Evolutionary conservation across 2,888 invertebrate species (phyloP).

Genomic region (Amphipyra berbera): DNA sequence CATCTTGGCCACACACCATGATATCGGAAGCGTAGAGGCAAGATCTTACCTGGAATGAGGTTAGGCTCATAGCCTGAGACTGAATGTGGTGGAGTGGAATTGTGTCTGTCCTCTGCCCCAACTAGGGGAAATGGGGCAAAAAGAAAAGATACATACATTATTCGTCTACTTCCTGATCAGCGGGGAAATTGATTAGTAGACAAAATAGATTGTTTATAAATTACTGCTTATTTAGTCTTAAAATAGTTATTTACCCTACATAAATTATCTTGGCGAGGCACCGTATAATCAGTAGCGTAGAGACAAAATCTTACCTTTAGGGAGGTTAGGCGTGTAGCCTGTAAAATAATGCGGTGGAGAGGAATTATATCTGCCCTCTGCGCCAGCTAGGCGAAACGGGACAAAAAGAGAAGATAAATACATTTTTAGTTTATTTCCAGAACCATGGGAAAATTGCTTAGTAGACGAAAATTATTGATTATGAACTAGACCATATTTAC

Average conservation of each 20-base stretch:
- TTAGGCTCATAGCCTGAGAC: neutral
- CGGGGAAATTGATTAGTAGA: neutral
- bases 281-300: neutral
- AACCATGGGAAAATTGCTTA: neutral
- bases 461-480: neutral
- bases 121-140: conserved; percentile 12
- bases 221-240: neutral
- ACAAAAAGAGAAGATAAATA: neutral
- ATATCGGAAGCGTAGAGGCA: conserved; percentile 6
- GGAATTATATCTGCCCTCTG: conserved; percentile 3
- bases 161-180: neutral
- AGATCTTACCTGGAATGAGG: conserved; percentile 4
- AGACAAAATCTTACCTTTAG: neutral
- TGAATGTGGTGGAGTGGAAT: conserved; percentile 1
- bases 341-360: neutral
- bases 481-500: neutral
- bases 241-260: too few species aligned
- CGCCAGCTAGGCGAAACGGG: conserved; percentile 12
- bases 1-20: neutral
- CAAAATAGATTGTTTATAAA: neutral
- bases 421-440: neutral
- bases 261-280: neutral
- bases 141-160: neutral
- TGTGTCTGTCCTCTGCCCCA: conserved; percentile 13
- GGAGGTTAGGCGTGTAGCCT: conserved; percentile 3